These are phyloP conservation scores for Ctena decussata DNA, from an alignment of 2,888 invertebrate genomes.

Conservation along the genomic window DNA sequence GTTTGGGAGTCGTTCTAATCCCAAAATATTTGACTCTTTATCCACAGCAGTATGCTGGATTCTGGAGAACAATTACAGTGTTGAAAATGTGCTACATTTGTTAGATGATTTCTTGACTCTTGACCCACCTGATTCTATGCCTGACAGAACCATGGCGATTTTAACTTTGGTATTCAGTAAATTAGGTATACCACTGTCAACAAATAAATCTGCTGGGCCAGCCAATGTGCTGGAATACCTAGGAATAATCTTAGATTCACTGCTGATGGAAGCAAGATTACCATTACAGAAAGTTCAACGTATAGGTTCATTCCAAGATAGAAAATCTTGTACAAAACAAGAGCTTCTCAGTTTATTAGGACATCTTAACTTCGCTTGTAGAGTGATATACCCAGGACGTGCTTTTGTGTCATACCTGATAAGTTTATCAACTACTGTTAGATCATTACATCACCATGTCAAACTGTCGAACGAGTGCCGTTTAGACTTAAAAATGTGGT, in stretches of 20 bases:
- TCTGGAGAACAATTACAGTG: constrained; percentile 39
- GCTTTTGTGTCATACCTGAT: constrained; percentile 55
- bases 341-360: constrained; percentile 41
- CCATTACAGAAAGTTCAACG: constrained; percentile 41
- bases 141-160: constrained; percentile 51
- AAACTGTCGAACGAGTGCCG: constrained; percentile 27
- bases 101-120: constrained; percentile 60
- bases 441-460: constrained; percentile 29
- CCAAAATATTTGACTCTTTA: constrained; percentile 54
- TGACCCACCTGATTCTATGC: constrained; percentile 9
- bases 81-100: constrained; percentile 42
- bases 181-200: constrained; percentile 49
- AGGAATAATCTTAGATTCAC: constrained; percentile 60
- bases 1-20: constrained; percentile 52
- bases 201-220: constrained; percentile 54
- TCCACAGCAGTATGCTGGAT: constrained; percentile 56
- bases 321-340: constrained; percentile 38
- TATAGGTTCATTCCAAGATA: constrained; percentile 16
- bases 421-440: constrained; percentile 26
- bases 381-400: constrained; percentile 47
- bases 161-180: constrained; percentile 41
- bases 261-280: constrained; percentile 42
- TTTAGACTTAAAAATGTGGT: constrained; percentile 40
- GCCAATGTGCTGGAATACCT: constrained; percentile 43
- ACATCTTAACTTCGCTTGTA: constrained; percentile 45